These are phyloP conservation scores for Lacerta agilis DNA, from an alignment of 2,797 vertebrate species.

Conservation along the genomic window DNA sequence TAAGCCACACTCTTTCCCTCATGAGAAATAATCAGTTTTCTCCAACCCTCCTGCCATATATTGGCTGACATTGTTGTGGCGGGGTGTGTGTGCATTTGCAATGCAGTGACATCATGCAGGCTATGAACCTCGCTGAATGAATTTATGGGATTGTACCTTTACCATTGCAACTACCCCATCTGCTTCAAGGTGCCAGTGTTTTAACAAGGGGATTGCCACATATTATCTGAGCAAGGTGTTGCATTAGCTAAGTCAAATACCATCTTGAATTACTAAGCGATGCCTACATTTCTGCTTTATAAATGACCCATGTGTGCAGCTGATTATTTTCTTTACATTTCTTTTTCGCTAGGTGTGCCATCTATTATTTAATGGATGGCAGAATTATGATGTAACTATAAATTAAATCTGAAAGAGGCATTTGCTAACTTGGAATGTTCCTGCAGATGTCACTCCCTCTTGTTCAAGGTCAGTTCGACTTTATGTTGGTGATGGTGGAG, in stretches of 20 bases:
- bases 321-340: conserved; percentile 46
- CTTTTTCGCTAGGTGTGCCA: background rate
- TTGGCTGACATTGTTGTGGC: too few species aligned
- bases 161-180: background rate
- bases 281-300: conserved; percentile 30
- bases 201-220: background rate
- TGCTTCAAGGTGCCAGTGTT: background rate
- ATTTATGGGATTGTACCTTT: background rate
- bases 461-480: background rate
- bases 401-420: background rate
- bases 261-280: conserved; percentile 52
- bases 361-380: conserved; percentile 44
- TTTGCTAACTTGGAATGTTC: background rate
- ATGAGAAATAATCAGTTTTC: too few species aligned
- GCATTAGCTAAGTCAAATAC: conserved; percentile 26
- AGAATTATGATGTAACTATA: conserved; percentile 13
- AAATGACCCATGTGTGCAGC: conserved; percentile 51
- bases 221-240: background rate
- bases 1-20: too few species aligned
- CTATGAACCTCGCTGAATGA: background rate
- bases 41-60: too few species aligned
- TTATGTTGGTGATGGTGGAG: too few species aligned
- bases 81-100: too few species aligned
- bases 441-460: background rate
- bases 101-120: background rate